Percentiles rank a stretch among this genome's conserved stretches.
Conservation (phyloP, 2,888 invertebrate genomes). For the Ferdinandea cuprea region DNA sequence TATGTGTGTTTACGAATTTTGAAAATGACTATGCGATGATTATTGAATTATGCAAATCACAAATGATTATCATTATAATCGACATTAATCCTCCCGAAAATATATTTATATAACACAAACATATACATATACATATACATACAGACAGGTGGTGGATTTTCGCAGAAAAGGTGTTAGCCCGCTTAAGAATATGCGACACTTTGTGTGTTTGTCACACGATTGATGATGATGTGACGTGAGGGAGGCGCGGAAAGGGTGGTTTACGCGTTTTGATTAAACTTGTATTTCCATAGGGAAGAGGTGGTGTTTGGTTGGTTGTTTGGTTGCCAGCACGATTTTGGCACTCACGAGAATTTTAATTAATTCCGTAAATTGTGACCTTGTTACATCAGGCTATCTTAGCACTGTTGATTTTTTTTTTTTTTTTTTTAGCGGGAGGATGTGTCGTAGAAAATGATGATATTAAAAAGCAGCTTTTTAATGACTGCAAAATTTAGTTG, state of each 20-base stretch:
- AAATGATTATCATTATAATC: conserved; percentile 73
- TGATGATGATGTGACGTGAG: conserved; percentile 1
- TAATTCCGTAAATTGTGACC: conserved; percentile 59
- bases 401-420: conserved; percentile 12
- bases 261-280: conserved; percentile 34
- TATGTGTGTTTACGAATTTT: conserved; percentile 46
- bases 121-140: neutral
- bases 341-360: conserved; percentile 54
- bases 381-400: conserved; percentile 26
- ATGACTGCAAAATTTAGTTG: conserved; percentile 35
- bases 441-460: neutral
- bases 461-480: conserved; percentile 9
- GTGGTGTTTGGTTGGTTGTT: neutral
- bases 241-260: neutral
- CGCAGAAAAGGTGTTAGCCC: conserved; percentile 6
- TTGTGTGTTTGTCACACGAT: conserved; percentile 6
- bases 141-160: conserved; percentile 5
- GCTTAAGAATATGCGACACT: conserved; percentile 36
- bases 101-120: conserved; percentile 26
- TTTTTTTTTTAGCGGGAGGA: neutral
- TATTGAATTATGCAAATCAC: conserved; percentile 74
- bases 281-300: neutral
- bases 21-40: conserved; percentile 68
- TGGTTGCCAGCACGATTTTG: neutral
- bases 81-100: conserved; percentile 68